A percentile compares a stretch with the other conserved stretches of the same genome.
These are phyloP conservation scores for Paracentrotus lividus DNA, from an alignment of 53 echinoderm and acorn worm genomes.

Conservation along the genomic window DNA sequence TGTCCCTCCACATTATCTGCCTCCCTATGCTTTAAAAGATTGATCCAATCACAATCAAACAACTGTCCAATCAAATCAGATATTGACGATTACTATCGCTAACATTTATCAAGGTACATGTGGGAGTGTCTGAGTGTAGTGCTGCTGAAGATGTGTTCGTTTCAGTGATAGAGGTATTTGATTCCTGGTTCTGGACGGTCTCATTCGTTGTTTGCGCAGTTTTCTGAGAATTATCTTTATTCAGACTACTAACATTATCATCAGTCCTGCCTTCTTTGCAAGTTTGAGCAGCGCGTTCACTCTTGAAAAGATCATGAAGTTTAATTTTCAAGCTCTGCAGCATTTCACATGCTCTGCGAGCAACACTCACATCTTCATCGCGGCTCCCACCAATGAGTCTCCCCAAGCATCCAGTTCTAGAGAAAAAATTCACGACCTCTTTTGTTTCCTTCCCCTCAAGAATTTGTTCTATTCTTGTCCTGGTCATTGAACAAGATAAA, in stretches of 20 bases:
- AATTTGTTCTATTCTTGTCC: neutral
- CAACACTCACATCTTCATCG: constrained; percentile 79
- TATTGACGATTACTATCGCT: neutral
- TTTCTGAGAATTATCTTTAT: neutral
- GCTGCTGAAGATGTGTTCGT: neutral
- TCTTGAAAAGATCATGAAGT: constrained; percentile 21
- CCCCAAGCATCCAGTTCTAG: constrained; percentile 28
- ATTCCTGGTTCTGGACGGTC: neutral
- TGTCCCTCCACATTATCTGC: constrained; percentile 70
- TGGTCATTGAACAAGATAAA: neutral
- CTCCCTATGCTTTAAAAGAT: neutral
- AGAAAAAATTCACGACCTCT: neutral
- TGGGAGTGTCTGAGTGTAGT: neutral
- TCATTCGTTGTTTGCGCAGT: neutral
- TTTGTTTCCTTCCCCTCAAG: neutral
- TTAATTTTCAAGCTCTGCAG: constrained; percentile 64
- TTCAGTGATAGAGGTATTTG: no score
- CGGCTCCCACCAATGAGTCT: neutral
- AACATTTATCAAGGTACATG: neutral
- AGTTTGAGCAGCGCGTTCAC: neutral
- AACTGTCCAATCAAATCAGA: constrained; percentile 51
- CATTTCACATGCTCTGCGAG: constrained; percentile 75
- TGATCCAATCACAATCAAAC: constrained; percentile 50
- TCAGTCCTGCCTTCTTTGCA: neutral
- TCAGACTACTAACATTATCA: neutral